Evolutionary conservation across 2,113 vertebrate species (phyloP).

Genomic region (Sturnus vulgaris): DNA sequence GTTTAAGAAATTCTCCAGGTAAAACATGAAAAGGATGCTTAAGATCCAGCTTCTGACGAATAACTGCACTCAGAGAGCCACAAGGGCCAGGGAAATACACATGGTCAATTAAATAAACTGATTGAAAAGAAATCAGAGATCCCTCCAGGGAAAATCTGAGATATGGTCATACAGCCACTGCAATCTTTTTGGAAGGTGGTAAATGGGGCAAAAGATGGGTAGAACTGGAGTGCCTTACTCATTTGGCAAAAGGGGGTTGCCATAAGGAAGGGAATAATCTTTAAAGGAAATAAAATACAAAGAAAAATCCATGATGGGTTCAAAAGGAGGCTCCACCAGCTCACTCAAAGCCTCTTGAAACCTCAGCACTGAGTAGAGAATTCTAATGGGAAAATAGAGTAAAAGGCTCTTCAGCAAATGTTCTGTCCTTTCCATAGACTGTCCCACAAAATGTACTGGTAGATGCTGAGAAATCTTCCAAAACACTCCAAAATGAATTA

Average conservation of each 20-base stretch:
- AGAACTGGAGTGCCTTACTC: not conserved
- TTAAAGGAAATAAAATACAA: slow-evolving; percentile 41
- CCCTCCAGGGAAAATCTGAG: not conserved
- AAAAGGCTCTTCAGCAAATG: not conserved
- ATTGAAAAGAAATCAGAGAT: slow-evolving; percentile 62
- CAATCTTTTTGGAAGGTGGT: not conserved
- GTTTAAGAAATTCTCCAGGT: slow-evolving; percentile 62
- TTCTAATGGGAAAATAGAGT: not conserved
- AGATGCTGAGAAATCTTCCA: not conserved
- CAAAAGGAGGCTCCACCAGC: slow-evolving; percentile 21
- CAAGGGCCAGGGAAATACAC: slow-evolving; percentile 58
- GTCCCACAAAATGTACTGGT: not conserved
- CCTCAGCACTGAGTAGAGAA: not conserved
- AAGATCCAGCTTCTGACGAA: slow-evolving; percentile 56
- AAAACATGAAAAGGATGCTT: slow-evolving; percentile 61
- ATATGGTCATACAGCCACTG: not conserved
- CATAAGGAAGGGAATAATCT: slow-evolving; percentile 36
- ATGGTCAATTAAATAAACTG: slow-evolving; percentile 62
- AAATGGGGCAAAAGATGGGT: slow-evolving; percentile 34
- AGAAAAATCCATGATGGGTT: slow-evolving; percentile 26
- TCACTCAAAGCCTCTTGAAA: slow-evolving; percentile 20
- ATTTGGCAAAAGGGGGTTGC: slow-evolving; percentile 5
- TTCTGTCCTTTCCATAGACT: not conserved
- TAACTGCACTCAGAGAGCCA: slow-evolving; percentile 29
- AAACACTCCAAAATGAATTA: not conserved